Percentiles rank a stretch among this genome's conserved stretches.
These are phyloP conservation scores for Creontiades dilutus DNA, from an alignment of 2,888 invertebrate genomes.

Conservation along the genomic window DNA sequence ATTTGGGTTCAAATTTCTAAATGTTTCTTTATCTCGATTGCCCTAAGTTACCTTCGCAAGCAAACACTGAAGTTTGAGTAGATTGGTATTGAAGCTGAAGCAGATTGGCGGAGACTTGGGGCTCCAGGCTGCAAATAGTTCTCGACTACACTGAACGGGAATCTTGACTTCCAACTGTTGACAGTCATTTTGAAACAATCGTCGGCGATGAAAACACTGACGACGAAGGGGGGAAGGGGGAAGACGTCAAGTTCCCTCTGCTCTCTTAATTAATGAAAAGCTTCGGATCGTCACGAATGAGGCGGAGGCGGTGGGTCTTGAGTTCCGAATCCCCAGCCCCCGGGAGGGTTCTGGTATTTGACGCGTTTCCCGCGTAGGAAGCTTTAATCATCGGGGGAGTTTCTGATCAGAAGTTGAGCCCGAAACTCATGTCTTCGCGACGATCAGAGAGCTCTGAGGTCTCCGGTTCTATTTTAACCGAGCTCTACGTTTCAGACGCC, in stretches of 20 bases:
- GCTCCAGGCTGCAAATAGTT: not conserved
- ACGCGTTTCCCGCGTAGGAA: constrained; percentile 15
- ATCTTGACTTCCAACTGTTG: not conserved
- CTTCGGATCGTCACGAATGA: not conserved
- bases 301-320: not conserved
- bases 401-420: constrained; percentile 14
- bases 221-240: not conserved
- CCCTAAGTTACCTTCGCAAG: no score
- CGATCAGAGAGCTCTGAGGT: not conserved
- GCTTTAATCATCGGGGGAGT: constrained; percentile 1
- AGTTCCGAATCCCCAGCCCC: not conserved
- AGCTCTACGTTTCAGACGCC: no score
- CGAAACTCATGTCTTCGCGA: not conserved
- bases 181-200: not conserved
- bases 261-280: constrained; percentile 10
- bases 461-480: no score
- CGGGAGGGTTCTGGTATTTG: not conserved
- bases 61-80: no score
- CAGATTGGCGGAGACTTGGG: no score
- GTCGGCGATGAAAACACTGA: not conserved
- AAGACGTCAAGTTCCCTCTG: not conserved
- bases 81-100: no score
- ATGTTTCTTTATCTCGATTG: no score
- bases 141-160: not conserved
- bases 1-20: no score